phyloP scores from a whole-genome alignment of 2,888 invertebrate genomes.

The Gymnoscelis rufifasciata region DNA sequence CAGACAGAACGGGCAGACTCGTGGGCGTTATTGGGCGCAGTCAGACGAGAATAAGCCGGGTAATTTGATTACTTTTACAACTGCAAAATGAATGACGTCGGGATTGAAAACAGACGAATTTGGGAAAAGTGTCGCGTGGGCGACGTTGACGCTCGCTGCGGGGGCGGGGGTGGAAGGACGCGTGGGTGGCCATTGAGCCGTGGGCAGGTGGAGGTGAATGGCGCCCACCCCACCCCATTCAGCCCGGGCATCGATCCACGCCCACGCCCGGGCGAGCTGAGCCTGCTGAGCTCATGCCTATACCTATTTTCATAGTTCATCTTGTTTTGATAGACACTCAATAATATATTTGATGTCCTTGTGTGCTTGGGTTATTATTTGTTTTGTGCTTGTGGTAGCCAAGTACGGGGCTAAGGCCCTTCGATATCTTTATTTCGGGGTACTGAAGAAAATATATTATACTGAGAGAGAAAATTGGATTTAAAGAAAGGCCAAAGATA shows the following conservation, averaged over 20 bases:
- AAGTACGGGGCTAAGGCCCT: no score
- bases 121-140: conserved; percentile 63
- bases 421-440: no score
- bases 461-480: no score
- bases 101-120: conserved; percentile 62
- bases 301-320: conserved; percentile 18
- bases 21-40: conserved; percentile 13
- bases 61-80: conserved; percentile 61
- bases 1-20: neutral
- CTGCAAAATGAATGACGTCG: conserved; percentile 61
- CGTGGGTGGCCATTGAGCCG: conserved; percentile 76
- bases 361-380: no score
- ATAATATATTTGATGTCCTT: no score
- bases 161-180: conserved; percentile 40
- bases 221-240: conserved; percentile 58
- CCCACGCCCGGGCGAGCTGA: conserved; percentile 36
- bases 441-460: no score
- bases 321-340: conserved; percentile 15
- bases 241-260: conserved; percentile 58
- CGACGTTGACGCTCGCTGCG: conserved; percentile 32
- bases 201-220: conserved; percentile 72
- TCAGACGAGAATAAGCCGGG: conserved; percentile 22
- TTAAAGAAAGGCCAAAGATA: no score
- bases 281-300: conserved; percentile 21
- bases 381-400: no score